Evolutionary conservation across 2,888 invertebrate species (phyloP).

Genomic region (Tetranychus piercei): DNA sequence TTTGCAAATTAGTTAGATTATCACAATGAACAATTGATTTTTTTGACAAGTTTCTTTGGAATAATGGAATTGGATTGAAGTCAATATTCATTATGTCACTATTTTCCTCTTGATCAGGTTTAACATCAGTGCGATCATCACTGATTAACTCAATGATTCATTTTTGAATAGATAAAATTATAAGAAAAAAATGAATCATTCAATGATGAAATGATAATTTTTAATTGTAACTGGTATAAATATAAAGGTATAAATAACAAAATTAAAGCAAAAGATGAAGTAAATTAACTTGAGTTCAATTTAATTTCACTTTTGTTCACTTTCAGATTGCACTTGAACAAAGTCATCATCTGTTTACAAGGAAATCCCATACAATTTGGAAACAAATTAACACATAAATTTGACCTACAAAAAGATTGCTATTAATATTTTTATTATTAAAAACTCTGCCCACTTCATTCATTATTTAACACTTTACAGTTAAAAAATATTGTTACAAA

Average conservation of each 20-base stretch:
- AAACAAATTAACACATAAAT: neutral
- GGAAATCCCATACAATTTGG: too few relatives aligned
- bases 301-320: neutral
- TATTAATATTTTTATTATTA: neutral
- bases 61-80: neutral
- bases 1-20: too few relatives aligned
- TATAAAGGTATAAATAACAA: neutral
- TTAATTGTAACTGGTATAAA: too few relatives aligned
- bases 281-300: neutral
- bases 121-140: neutral
- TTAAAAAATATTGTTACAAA: neutral
- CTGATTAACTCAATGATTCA: neutral
- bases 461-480: neutral
- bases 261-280: neutral
- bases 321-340: neutral
- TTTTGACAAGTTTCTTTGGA: too few relatives aligned
- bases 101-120: neutral
- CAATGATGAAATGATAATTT: neutral
- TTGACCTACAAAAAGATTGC: neutral
- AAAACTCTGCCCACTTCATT: neutral
- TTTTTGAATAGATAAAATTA: neutral
- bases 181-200: neutral
- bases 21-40: neutral
- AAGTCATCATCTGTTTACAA: neutral
- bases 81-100: neutral